Evolutionary conservation across 2,797 vertebrate genomes (phyloP).

Genomic region (Myotis myotis): DNA sequence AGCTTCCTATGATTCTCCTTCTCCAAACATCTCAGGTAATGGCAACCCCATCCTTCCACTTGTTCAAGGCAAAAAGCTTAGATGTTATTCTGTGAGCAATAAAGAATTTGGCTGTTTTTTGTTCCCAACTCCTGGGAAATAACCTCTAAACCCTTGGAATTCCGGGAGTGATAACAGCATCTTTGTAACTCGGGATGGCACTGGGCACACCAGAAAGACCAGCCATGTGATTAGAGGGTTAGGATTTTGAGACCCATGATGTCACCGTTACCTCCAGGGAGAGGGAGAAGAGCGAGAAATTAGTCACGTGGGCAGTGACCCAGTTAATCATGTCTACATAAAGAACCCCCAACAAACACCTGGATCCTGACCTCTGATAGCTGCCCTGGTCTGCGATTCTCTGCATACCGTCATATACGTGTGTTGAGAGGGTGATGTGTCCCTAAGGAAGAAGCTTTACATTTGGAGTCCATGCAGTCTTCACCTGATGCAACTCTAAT

Average conservation of each 20-base stretch:
- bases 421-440: neutral
- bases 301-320: neutral
- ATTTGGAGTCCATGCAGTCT: neutral
- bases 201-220: neutral
- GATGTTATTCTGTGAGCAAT: neutral
- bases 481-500: neutral
- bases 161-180: neutral
- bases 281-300: neutral
- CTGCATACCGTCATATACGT: neutral
- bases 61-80: neutral
- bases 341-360: neutral
- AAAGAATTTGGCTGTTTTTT: neutral
- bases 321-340: no score
- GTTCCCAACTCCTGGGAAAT: neutral
- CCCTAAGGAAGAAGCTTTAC: neutral
- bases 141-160: neutral
- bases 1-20: neutral
- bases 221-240: neutral
- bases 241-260: neutral
- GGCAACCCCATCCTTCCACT: neutral
- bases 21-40: neutral
- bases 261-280: neutral
- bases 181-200: neutral
- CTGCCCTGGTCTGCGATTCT: neutral
- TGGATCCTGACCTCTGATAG: neutral